Base-by-base conservation (phyloP, 2,797 vertebrate species). In the Sardinella longiceps region DNA sequence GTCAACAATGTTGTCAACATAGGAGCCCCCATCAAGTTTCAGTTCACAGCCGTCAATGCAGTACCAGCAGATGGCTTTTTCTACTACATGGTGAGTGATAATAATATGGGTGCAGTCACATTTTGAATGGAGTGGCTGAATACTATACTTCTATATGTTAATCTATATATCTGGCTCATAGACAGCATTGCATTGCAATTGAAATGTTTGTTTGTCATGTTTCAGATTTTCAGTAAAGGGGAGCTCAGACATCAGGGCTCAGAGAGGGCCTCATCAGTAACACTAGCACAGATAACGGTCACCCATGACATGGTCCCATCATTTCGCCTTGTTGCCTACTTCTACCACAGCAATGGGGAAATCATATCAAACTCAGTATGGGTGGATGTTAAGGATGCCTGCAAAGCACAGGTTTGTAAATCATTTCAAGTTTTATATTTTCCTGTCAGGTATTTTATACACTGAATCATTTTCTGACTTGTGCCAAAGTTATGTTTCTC, bases 301-400 rank as follows among this genome's bases (percentile, higher is more conserved):
- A 93, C 86, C 0, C 12, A 89, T 39, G 88, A 88, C 1, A 93
- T 98, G 93, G 92, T 92, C 1, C 97, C 97, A 5, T 93, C 94
- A 3, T 97, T 97, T 88, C 95, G 96, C 60, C 46, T 97, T n/a
- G 91, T 97, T 90, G 95, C 93, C 86, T 97, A 95, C 89, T 97
- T 92, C 91, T 94, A 95, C 86, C 84, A 63, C 86, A 66, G 82
- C 51, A 2, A 1, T 0, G 92, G 91, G 60, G 86, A 92, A 37
- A 91, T 96, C 10, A 93, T 97, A 83, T 94, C 96, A 58, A 96
- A 97, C 87, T 97, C 97, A 0, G 85, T 94, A 80, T 95, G 95
- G 92, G 88, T 97, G 23, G 94, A 97, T 5, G 93, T 97, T 51
- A 90, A 92, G 84, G 92, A 95, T 84, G 85, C 87, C 39, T 96